Conservation (phyloP, 2,113 vertebrate species). For the Campylomormyrus numenius region DNA sequence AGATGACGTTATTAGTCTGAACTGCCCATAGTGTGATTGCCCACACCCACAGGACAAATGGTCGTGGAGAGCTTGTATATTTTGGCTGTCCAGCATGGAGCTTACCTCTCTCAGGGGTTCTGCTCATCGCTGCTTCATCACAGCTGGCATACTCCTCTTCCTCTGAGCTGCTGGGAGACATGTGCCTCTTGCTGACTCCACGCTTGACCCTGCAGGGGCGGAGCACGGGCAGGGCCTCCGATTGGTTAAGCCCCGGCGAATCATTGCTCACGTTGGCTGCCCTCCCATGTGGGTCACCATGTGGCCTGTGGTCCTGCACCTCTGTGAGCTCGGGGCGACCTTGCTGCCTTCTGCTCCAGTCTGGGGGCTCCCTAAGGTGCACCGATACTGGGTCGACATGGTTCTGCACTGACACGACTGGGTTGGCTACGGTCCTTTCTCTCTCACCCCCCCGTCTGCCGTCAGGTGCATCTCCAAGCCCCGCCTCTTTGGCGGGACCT, state of each 20-base stretch:
- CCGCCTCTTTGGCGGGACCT: background rate
- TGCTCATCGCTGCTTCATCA: constrained; percentile 95
- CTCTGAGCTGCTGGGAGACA: constrained; percentile 96
- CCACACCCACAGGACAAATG: background rate
- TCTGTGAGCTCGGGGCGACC: constrained; percentile 63
- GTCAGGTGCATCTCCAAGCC: constrained; percentile 56
- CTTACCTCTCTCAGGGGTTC: constrained; percentile 93
- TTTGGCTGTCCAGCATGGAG: background rate
- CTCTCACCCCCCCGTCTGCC: background rate
- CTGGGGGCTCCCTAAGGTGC: constrained; percentile 73
- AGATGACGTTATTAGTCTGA: background rate
- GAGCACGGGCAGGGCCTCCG: constrained; percentile 89
- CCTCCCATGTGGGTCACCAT: constrained; percentile 85
- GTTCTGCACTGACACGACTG: constrained; percentile 28
- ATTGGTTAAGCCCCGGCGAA: constrained; percentile 95
- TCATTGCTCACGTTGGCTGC: constrained; percentile 94
- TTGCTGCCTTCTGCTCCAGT: constrained; percentile 68
- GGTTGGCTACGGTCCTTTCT: constrained; percentile 18
- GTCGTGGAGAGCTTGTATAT: background rate
- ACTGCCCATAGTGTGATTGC: background rate
- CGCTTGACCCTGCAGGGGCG: constrained; percentile 86
- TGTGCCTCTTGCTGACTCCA: constrained; percentile 82
- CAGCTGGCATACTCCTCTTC: constrained; percentile 98
- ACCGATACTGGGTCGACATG: constrained; percentile 53
- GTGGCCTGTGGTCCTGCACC: constrained; percentile 63